A percentile compares a stretch with the other conserved stretches of the same genome.
Evolutionary conservation across 2,797 vertebrate species (phyloP).

Genomic region (Dallia pectoralis): DNA sequence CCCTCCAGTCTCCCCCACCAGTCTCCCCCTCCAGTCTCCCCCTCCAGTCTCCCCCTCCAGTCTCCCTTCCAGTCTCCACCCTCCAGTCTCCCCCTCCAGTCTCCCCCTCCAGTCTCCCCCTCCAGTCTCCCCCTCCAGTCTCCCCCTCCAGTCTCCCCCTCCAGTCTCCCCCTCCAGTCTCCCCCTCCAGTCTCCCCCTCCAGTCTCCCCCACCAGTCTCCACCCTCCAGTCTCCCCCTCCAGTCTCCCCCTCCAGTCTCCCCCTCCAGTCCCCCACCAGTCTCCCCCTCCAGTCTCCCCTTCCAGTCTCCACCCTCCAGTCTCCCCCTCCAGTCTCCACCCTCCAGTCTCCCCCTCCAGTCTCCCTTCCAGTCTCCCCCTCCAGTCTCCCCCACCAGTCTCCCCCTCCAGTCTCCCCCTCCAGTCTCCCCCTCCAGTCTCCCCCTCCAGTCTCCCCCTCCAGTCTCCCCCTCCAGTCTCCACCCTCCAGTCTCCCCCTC

Average conservation of each 20-base stretch:
- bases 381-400: conserved; percentile 70
- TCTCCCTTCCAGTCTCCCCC: conserved; percentile 75
- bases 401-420: conserved; percentile 73
- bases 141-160: conserved; percentile 73
- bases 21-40: conserved; percentile 69
- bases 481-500: too few relatives aligned
- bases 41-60: conserved; percentile 72
- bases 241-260: conserved; percentile 69
- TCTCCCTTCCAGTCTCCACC: conserved; percentile 73
- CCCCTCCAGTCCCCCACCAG: conserved; percentile 76
- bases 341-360: conserved; percentile 72
- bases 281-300: conserved; percentile 68
- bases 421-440: conserved; percentile 68
- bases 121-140: conserved; percentile 70
- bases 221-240: conserved; percentile 72
- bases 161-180: conserved; percentile 68
- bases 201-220: conserved; percentile 69
- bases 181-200: conserved; percentile 73
- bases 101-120: conserved; percentile 71
- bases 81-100: conserved; percentile 71
- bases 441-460: conserved; percentile 73
- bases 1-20: conserved; percentile 72
- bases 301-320: conserved; percentile 68
- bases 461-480: conserved; percentile 69
- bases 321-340: conserved; percentile 68